Base-by-base conservation (phyloP, 2,797 vertebrate species). In the Crocodylus rhombifer region DNA sequence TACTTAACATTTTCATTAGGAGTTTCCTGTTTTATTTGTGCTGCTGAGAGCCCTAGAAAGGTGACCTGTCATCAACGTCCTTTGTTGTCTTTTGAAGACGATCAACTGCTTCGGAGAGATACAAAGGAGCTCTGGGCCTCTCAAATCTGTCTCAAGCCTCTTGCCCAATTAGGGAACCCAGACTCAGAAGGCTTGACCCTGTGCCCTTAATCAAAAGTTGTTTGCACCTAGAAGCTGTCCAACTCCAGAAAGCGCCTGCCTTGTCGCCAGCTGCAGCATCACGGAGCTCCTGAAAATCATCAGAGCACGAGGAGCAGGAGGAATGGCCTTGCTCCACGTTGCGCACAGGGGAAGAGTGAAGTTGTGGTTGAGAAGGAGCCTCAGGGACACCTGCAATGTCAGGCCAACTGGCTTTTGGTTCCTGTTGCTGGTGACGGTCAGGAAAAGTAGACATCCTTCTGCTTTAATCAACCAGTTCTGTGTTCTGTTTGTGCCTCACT, bases 401-500 rank as follows among this genome's bases (percentile, higher is more conserved):
- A 92, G 80, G 25, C 42, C 89, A 95, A 91, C 26, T n/a, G 67
- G 84, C 91, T 42, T 91, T 95, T 90, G 89, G 64, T 62, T 88
- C 60, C 92, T 58, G 51, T 14, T 90, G 80, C 62, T 83, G 88
- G 86, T 78, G 86, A 87, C 80, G 67, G 88, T 95, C 64, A 64
- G 25, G 2, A 14, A 63, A 77, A 90, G 89, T 76, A 96, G 96
- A 96, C 95, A 90, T 95, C 89, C 92, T 95, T 95, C 91, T 96
- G n/a, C 30, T 90, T 91, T 90, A 96, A 96, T 97, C 95, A 97
- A 67, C 88, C 84, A 90, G 93, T 65, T 94, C 87, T 83, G 95
- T n/a, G 83, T 93, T 96, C 94, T 82, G 86, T 95, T 95, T 91
- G 77, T 95, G 89, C 87, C 94, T 92, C 84, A 88, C 86, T 93